A percentile compares a stretch with the other conserved stretches of the same genome.
Evolutionary conservation across 2,888 invertebrate species (phyloP).

Genomic region (Buathra laborator): DNA sequence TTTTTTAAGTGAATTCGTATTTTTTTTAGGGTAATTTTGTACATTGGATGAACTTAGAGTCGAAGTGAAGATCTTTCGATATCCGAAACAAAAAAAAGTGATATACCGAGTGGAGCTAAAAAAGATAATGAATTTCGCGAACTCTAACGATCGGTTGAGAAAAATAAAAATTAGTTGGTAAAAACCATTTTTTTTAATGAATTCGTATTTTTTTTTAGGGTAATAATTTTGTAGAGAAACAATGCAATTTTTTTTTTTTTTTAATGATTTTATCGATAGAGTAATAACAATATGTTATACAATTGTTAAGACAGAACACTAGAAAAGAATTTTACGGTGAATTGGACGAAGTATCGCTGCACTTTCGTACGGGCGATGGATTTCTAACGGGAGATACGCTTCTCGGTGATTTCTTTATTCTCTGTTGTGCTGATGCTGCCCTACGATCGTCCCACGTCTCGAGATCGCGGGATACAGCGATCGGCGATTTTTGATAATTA

Average conservation of each 20-base stretch:
- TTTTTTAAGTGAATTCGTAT: too few species aligned
- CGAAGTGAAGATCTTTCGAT: not conserved
- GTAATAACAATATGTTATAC: constrained; percentile 36
- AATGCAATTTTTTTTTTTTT: not conserved
- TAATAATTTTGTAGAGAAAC: not conserved
- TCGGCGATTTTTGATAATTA: constrained; percentile 2
- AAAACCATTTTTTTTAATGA: too few species aligned
- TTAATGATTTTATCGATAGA: not conserved
- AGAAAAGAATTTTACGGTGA: constrained; percentile 46
- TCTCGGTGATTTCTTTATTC: constrained; percentile 51
- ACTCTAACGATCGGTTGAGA: too few species aligned
- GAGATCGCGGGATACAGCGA: constrained; percentile 38
- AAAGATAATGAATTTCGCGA: not conserved
- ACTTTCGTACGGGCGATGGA: constrained; percentile 65
- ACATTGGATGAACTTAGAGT: too few species aligned
- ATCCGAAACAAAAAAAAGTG: constrained; percentile 2
- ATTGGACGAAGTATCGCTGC: constrained; percentile 71
- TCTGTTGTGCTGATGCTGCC: constrained; percentile 14
- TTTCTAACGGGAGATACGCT: constrained; percentile 47
- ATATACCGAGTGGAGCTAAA: not conserved
- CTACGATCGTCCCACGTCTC: constrained; percentile 54
- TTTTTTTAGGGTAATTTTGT: too few species aligned
- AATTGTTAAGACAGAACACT: not conserved
- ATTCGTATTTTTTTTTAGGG: too few species aligned
- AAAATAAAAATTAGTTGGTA: too few species aligned